phyloP scores from a whole-genome alignment of 2,113 vertebrate genomes.

The Mus pahari region DNA sequence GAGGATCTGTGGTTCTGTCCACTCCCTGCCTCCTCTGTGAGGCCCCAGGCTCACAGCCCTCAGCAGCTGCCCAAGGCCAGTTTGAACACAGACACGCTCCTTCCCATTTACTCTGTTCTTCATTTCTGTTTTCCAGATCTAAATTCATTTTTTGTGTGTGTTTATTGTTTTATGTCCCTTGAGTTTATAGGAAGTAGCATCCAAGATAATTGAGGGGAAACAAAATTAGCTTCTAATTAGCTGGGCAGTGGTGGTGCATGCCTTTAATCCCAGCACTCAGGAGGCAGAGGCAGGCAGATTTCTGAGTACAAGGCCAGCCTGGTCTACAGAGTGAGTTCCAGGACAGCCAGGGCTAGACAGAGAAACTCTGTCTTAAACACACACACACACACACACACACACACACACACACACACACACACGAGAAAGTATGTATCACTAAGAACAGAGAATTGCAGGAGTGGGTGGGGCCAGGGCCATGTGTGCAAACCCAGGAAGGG shows the following conservation, averaged over 20 bases:
- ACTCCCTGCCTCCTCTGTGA: neutral
- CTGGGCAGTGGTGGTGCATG: neutral
- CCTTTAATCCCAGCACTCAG: neutral
- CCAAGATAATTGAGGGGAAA: neutral
- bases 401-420: no score
- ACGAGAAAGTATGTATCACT: neutral
- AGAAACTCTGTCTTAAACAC: neutral
- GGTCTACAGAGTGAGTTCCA: neutral
- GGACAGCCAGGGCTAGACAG: neutral
- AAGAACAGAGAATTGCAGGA: constrained; percentile 23
- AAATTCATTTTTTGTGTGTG: constrained; percentile 45
- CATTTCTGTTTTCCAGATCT: constrained; percentile 32
- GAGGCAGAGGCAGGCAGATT: neutral
- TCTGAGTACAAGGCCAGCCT: neutral
- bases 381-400: no score
- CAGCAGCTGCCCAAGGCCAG: neutral
- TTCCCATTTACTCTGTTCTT: neutral
- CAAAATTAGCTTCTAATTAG: constrained; percentile 49
- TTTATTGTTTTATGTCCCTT: constrained; percentile 8
- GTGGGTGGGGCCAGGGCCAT: neutral
- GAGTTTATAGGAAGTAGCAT: neutral
- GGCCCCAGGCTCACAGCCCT: neutral
- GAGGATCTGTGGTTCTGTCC: neutral
- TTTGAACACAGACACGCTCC: neutral
- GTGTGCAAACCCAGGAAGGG: neutral